Conservation (phyloP, 2,888 invertebrate species). For the Dusona sp. region DNA sequence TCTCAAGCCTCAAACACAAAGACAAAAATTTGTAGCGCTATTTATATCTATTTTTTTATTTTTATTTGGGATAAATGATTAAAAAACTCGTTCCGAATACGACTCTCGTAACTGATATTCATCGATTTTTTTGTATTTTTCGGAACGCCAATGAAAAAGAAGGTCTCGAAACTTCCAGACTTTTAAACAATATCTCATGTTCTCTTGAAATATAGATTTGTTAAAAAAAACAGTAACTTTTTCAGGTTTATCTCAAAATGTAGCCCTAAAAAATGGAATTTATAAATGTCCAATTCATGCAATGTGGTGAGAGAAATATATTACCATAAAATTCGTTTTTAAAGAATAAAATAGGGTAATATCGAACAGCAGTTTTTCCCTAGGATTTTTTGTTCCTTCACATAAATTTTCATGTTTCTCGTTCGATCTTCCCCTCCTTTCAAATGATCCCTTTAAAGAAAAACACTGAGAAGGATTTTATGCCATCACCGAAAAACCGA, state of each 20-base stretch:
- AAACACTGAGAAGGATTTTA: background rate
- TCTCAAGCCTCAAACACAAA: background rate
- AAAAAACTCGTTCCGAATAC: background rate
- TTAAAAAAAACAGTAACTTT: background rate
- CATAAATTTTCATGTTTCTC: background rate
- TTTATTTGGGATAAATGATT: background rate
- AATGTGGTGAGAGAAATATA: background rate
- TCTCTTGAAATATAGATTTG: background rate
- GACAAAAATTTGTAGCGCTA: background rate
- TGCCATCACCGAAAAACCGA: background rate
- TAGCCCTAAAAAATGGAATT: background rate
- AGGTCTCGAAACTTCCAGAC: background rate
- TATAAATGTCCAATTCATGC: background rate
- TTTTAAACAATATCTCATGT: background rate
- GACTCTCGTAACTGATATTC: background rate
- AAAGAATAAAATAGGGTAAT: background rate
- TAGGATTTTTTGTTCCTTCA: conserved; percentile 1
- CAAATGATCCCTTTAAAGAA: background rate
- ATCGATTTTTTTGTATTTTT: background rate
- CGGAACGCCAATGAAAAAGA: background rate
- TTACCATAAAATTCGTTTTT: background rate
- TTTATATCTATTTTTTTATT: background rate
- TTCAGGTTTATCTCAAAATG: background rate
- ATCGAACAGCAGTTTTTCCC: background rate
- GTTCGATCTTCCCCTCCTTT: background rate